Evolutionary conservation across 2,113 vertebrate genomes (phyloP), one percentile per base, ranked within the genome.

Genomic region (Cyphomyrus plagiostoma): DNA sequence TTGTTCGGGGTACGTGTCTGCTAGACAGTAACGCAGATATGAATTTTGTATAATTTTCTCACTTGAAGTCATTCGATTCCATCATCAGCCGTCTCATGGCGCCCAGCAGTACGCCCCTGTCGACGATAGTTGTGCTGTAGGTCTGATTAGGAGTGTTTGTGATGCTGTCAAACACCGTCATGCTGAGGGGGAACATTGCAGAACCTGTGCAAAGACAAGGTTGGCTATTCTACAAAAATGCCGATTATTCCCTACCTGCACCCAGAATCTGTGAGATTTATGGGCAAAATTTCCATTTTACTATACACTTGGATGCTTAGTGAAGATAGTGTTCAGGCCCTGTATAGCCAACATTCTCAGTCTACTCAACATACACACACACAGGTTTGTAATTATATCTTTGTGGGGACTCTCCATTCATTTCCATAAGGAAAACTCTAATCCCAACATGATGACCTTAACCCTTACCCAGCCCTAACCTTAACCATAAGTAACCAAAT

Each of bases 41-140:
- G 74, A 80, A 80, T 35, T 8, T 80, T 39, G 30, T 42, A 39
- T 80, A 26, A 62, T 89, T 74, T 53, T 13, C 91, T 91, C 90
- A 94, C 93, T 30, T 92, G 11, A 94, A 94, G 35, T 50, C 30
- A 35, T 89, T 56, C 7, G 92, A 50, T 4, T 4, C 2, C 35
- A 19, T 88, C 82, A 93, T 91, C 70, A 89, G 88, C 85, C 50
- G 89, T 2, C 9, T 92, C 93, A 95, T n/a, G 5, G 88, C 94
- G 0, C 93, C 93, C 50, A 94, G 86, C 1, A 94, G 91, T 84
- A 93, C 92, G 11, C 93, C 93, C 80, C 91, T 89, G 49, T 35
- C 0, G 4, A 4, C 89, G 50, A 89, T 77, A 7, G 49, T 1
- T 23, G 90, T 89, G 56, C 15, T 89, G 92, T 70, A 93, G 88